A percentile compares a stretch with the other conserved stretches of the same genome.
These are phyloP conservation scores for Calliphora vomitoria DNA, from an alignment of 2,888 invertebrate genomes.

Conservation along the genomic window DNA sequence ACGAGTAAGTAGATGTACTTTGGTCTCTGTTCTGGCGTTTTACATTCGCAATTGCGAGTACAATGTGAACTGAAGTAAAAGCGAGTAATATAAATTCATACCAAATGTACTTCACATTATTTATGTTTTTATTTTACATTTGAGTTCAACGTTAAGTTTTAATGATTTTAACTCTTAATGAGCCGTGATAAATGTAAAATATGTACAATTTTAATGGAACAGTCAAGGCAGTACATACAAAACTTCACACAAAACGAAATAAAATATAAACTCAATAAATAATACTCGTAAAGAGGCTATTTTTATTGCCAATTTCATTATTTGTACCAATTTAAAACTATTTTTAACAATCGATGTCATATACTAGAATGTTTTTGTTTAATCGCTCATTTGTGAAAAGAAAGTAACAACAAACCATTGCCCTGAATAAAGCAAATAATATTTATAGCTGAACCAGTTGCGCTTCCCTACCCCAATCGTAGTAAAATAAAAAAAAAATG, in stretches of 20 bases:
- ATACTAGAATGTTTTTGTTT: too few species aligned
- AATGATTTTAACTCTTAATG: slow-evolving; percentile 33
- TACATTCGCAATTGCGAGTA: background rate
- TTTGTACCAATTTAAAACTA: too few species aligned
- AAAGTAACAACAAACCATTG: too few species aligned
- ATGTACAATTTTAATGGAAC: slow-evolving; percentile 7
- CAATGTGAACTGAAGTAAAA: slow-evolving; percentile 9
- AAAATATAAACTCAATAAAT: background rate
- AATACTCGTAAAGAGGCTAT: background rate
- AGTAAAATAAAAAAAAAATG: too few species aligned
- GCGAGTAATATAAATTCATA: slow-evolving; percentile 13
- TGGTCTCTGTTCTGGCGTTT: slow-evolving; percentile 3
- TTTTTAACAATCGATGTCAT: too few species aligned
- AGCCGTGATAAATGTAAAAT: slow-evolving; percentile 12
- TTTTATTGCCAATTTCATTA: background rate
- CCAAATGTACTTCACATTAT: slow-evolving; percentile 19
- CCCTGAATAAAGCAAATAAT: too few species aligned
- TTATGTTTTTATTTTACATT: slow-evolving; percentile 25
- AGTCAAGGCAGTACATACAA: background rate
- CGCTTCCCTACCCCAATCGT: too few species aligned
- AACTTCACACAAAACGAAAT: background rate
- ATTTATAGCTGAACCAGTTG: too few species aligned
- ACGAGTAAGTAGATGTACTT: slow-evolving; percentile 7
- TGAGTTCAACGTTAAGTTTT: slow-evolving; percentile 16
- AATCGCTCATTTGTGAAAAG: too few species aligned